Evolutionary conservation across 2,888 invertebrate species (phyloP).

Genomic region (Boloria euphrosyne): DNA sequence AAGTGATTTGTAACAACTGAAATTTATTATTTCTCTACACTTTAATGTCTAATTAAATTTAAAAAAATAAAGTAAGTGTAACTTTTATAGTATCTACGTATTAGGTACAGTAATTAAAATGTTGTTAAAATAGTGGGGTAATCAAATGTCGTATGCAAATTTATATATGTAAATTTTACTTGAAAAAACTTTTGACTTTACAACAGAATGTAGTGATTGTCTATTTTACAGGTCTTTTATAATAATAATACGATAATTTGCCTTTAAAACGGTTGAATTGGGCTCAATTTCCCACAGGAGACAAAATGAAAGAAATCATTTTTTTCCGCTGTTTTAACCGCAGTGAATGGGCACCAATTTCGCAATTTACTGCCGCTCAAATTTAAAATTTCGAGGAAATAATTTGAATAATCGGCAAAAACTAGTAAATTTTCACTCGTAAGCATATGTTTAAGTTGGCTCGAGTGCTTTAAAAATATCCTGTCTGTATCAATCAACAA

Average conservation of each 20-base stretch:
- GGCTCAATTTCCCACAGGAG: slow-evolving; percentile 17
- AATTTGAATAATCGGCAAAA: slow-evolving; percentile 22
- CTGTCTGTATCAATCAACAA: too few species aligned
- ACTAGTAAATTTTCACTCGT: not conserved
- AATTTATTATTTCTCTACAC: too few species aligned
- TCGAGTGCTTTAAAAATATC: too few species aligned
- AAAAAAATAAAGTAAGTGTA: not conserved
- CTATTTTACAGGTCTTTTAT: not conserved
- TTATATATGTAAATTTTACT: not conserved
- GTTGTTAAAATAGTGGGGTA: not conserved
- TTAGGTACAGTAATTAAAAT: slow-evolving; percentile 3
- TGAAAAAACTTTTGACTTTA: too few species aligned
- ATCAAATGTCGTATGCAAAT: not conserved
- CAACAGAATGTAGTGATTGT: too few species aligned
- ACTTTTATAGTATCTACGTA: not conserved
- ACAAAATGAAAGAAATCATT: slow-evolving; percentile 20
- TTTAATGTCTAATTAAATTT: slow-evolving; percentile 10
- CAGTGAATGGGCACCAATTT: slow-evolving; percentile 26
- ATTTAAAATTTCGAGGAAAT: slow-evolving; percentile 33
- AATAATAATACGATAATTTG: not conserved
- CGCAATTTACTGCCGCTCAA: slow-evolving; percentile 26
- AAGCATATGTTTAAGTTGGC: not conserved
- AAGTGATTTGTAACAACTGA: too few species aligned
- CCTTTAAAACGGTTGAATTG: slow-evolving; percentile 14
- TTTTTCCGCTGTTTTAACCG: slow-evolving; percentile 29